A percentile compares a stretch with the other conserved stretches of the same genome.
phyloP scores from a whole-genome alignment of 2,797 vertebrate genomes.

The Gadopsis marmoratus region DNA sequence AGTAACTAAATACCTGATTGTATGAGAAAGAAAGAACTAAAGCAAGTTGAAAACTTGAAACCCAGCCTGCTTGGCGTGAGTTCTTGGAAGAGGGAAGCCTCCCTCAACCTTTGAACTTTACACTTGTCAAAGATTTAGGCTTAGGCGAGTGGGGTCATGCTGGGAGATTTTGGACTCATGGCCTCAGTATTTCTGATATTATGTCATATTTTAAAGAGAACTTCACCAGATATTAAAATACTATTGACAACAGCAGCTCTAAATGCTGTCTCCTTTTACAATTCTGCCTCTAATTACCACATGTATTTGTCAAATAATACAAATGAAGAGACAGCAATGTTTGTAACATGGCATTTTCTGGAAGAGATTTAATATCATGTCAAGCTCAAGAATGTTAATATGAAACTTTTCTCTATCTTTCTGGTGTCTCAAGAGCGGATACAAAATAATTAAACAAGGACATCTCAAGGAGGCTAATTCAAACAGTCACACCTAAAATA shows the following conservation, averaged over 20 bases:
- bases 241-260: background rate
- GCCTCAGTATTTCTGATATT: background rate
- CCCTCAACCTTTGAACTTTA: no score
- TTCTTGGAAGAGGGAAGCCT: no score
- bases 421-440: background rate
- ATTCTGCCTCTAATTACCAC: background rate
- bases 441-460: background rate
- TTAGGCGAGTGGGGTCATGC: rapidly evolving
- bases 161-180: background rate
- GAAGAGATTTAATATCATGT: background rate
- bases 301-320: background rate
- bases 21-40: no score
- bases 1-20: no score
- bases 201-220: background rate
- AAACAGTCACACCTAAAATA: background rate
- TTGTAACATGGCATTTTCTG: background rate
- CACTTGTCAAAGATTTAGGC: background rate
- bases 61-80: no score
- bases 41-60: no score
- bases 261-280: background rate
- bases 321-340: background rate
- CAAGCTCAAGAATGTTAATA: background rate
- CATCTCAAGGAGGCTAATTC: background rate
- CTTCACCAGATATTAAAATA: background rate
- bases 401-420: background rate